Conservation (phyloP, 1,140 invertebrate genomes). For the Panagrolaimus sp. region DNA sequence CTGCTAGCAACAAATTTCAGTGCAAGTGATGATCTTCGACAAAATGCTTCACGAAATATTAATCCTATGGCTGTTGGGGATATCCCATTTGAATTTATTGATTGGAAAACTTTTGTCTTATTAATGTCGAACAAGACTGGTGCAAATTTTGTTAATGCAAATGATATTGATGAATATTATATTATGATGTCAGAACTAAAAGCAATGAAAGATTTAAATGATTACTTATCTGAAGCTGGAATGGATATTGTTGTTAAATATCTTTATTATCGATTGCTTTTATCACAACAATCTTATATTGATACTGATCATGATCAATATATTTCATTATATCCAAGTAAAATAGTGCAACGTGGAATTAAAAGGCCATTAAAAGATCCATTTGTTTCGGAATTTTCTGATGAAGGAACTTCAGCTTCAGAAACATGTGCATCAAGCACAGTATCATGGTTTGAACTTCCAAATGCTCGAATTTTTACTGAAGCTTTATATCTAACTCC, state of each 20-base stretch:
- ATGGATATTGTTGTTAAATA: neutral
- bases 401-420: too few relatives aligned
- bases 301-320: too few relatives aligned
- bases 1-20: neutral
- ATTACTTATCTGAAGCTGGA: neutral
- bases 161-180: neutral
- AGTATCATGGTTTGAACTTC: too few relatives aligned
- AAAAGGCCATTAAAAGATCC: too few relatives aligned
- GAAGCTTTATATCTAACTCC: too few relatives aligned
- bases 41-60: neutral
- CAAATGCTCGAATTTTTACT: too few relatives aligned
- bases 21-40: neutral
- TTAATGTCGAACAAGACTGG: neutral
- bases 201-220: neutral
- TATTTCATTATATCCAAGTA: too few relatives aligned
- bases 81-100: neutral
- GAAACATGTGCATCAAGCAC: too few relatives aligned
- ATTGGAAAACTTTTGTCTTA: neutral
- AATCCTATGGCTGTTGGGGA: too few relatives aligned
- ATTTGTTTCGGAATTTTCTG: too few relatives aligned
- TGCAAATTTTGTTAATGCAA: neutral
- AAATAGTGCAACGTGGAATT: too few relatives aligned
- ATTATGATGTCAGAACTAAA: neutral
- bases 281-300: neutral
- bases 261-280: neutral